Evolutionary conservation across 2,113 vertebrate species (phyloP).

Genomic region (Ursus arctos): DNA sequence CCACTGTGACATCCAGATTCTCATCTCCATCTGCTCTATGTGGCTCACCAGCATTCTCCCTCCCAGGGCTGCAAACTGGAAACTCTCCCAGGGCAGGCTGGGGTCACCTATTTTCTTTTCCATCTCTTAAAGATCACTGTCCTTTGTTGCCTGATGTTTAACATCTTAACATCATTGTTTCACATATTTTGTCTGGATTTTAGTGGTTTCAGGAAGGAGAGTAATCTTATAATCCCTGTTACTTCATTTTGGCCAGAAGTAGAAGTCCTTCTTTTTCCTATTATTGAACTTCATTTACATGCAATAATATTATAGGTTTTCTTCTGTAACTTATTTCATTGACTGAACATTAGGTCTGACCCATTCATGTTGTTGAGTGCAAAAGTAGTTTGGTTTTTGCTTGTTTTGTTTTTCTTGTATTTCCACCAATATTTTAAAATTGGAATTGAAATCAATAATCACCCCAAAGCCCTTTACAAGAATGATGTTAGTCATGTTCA

Average conservation of each 20-base stretch:
- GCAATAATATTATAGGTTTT: neutral
- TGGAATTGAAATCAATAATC: neutral
- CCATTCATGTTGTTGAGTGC: neutral
- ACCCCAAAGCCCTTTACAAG: neutral
- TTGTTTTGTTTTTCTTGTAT: neutral
- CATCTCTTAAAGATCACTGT: neutral
- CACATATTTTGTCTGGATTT: neutral
- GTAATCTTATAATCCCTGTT: neutral
- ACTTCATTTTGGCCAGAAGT: neutral
- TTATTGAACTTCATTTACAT: neutral
- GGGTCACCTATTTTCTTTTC: neutral
- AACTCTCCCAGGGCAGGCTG: neutral
- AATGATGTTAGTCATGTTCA: neutral
- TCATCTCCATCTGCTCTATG: neutral
- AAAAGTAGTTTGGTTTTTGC: neutral
- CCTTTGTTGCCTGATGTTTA: neutral
- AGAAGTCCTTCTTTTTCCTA: neutral
- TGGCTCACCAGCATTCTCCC: neutral
- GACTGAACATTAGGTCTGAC: neutral
- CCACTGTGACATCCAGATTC: neutral
- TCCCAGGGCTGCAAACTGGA: neutral
- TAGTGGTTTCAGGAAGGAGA: neutral
- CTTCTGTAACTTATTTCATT: neutral
- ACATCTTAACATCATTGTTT: neutral
- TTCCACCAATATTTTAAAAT: conserved; percentile 27